phyloP scores from a whole-genome alignment of 2,113 vertebrate species.

The Lates calcarifer region DNA sequence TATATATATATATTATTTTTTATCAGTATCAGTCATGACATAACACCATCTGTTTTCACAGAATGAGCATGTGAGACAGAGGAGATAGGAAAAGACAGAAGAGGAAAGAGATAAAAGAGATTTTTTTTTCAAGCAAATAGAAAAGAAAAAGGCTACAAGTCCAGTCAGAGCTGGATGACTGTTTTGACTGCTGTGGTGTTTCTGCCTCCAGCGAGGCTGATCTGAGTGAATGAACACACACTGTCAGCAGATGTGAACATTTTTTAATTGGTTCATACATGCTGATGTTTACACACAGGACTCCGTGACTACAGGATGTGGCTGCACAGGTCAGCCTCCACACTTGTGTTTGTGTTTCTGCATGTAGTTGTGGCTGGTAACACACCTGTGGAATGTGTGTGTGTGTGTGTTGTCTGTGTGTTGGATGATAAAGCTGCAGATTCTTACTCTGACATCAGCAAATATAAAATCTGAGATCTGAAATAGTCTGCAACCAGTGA shows the following conservation, averaged over 20 bases:
- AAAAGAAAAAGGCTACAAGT: neutral
- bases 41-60: no score
- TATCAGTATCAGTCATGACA: no score
- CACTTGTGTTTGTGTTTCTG: no score
- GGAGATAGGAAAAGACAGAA: no score
- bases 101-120: no score
- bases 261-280: neutral
- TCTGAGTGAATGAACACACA: neutral
- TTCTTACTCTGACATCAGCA: neutral
- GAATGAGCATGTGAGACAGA: no score
- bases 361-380: rapidly evolving
- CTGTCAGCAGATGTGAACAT: neutral
- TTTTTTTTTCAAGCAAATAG: neutral
- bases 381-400: no score
- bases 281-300: neutral
- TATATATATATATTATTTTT: no score
- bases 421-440: neutral
- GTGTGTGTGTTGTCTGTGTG: no score
- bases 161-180: neutral
- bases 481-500: neutral
- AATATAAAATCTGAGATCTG: neutral
- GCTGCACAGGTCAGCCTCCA: neutral
- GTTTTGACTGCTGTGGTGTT: constrained; percentile 22
- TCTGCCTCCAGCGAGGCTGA: constrained; percentile 47
- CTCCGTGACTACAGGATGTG: neutral